phyloP scores from a whole-genome alignment of 1,140 invertebrate species.

The Potamilus streckersoni region DNA sequence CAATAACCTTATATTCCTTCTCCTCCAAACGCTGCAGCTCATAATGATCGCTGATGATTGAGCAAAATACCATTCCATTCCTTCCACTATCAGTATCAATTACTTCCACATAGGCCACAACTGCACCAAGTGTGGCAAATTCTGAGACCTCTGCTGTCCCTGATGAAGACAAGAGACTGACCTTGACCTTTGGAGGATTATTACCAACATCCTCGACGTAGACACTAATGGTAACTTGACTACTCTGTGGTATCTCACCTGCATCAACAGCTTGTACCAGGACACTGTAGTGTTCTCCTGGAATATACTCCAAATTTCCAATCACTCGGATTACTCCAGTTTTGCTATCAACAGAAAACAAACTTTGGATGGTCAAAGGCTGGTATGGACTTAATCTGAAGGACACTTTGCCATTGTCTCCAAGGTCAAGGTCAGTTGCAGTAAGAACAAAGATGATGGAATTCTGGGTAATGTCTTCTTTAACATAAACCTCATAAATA shows the following conservation, averaged over 20 bases:
- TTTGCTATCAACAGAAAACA: slow-evolving; percentile 81
- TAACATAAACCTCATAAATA: slow-evolving; percentile 37
- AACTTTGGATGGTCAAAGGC: slow-evolving; percentile 85
- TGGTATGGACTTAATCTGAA: slow-evolving; percentile 86
- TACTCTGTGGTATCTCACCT: slow-evolving; percentile 38
- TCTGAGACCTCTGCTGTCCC: slow-evolving; percentile 37
- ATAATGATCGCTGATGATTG: slow-evolving; percentile 35
- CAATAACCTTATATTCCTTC: slow-evolving; percentile 42
- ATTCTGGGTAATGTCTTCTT: slow-evolving; percentile 34
- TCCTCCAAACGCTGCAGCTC: slow-evolving; percentile 37
- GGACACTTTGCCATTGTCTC: slow-evolving; percentile 49
- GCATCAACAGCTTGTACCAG: slow-evolving; percentile 43
- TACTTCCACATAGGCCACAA: slow-evolving; percentile 51
- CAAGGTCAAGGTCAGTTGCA: slow-evolving; percentile 50
- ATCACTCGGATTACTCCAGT: slow-evolving; percentile 38
- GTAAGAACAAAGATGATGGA: slow-evolving; percentile 35
- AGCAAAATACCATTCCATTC: slow-evolving; percentile 50
- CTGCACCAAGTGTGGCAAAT: slow-evolving; percentile 42
- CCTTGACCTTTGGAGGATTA: slow-evolving; percentile 43
- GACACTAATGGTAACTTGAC: slow-evolving; percentile 34
- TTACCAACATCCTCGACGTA: slow-evolving; percentile 42
- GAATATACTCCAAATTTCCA: slow-evolving; percentile 30
- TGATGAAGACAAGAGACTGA: slow-evolving; percentile 40
- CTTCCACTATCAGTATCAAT: slow-evolving; percentile 49
- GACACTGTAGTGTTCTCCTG: slow-evolving; percentile 30